These are phyloP conservation scores for Malthinus seriepunctatus DNA, from an alignment of 2,888 invertebrate species.

Conservation along the genomic window DNA sequence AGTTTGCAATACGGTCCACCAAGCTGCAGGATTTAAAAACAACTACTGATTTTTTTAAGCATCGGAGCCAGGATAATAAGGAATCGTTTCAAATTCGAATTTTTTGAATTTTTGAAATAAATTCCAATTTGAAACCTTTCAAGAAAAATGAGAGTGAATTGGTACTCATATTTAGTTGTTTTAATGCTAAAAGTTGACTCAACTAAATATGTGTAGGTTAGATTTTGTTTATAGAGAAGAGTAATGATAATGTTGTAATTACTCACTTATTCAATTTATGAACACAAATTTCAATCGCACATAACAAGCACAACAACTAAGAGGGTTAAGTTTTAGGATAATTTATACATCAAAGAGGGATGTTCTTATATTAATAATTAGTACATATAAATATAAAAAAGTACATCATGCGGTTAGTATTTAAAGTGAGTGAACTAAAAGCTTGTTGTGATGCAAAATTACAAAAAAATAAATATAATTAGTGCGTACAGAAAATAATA, in stretches of 20 bases:
- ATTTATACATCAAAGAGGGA: not conserved
- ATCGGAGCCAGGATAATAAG: slow-evolving; percentile 15
- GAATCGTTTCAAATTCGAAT: slow-evolving; percentile 10
- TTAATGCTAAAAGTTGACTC: not conserved
- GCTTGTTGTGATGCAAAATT: slow-evolving; percentile 6
- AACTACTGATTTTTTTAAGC: slow-evolving; percentile 14
- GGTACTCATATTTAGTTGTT: slow-evolving; percentile 12
- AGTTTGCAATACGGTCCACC: slow-evolving; percentile 45
- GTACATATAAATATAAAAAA: slow-evolving; percentile 7
- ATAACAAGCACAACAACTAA: slow-evolving; percentile 20
- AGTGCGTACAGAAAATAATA: slow-evolving; percentile 10
- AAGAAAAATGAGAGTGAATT: slow-evolving; percentile 7
- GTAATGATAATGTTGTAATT: not conserved
- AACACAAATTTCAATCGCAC: slow-evolving; percentile 22
- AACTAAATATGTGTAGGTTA: slow-evolving; percentile 2
- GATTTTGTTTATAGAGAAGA: not conserved
- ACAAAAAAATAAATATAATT: slow-evolving; percentile 7
- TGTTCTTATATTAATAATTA: not conserved
- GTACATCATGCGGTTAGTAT: not conserved
- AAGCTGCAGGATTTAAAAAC: slow-evolving; percentile 32
- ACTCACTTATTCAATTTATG: not conserved
- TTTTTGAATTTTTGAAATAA: not conserved
- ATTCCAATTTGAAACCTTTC: slow-evolving; percentile 5
- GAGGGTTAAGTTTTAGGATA: not conserved
- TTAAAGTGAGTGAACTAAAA: slow-evolving; percentile 5